Evolutionary conservation across 2,888 invertebrate genomes (phyloP).

Genomic region (Ptychoptera contaminata): DNA sequence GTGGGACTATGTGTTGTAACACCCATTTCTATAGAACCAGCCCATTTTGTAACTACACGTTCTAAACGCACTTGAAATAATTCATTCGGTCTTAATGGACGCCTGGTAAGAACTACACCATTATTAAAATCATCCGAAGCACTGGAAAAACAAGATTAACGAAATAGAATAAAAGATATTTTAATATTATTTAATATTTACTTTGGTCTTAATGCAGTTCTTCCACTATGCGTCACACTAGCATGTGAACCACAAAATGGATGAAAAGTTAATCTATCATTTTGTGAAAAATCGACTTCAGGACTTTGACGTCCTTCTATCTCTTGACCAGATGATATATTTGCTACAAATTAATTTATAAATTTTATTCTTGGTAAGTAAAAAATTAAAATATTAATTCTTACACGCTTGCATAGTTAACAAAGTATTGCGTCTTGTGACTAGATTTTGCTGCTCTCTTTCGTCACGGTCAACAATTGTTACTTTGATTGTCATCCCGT

Average conservation of each 20-base stretch:
- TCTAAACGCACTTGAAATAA: slow-evolving; percentile 85
- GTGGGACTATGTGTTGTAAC: slow-evolving; percentile 82
- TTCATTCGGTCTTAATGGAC: slow-evolving; percentile 74
- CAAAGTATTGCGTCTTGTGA: slow-evolving; percentile 48
- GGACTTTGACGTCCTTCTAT: slow-evolving; percentile 19
- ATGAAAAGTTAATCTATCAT: slow-evolving; percentile 73
- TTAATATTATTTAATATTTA: slow-evolving; percentile 29
- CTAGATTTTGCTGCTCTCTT: slow-evolving; percentile 58
- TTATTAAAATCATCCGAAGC: slow-evolving; percentile 89
- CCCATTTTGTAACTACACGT: slow-evolving; percentile 85
- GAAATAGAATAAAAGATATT: neutral
- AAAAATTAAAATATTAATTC: slow-evolving; percentile 12
- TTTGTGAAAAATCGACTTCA: slow-evolving; percentile 24
- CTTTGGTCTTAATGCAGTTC: slow-evolving; percentile 87
- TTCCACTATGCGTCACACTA: slow-evolving; percentile 76
- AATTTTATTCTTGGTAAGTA: slow-evolving; percentile 6
- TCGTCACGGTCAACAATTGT: slow-evolving; percentile 75
- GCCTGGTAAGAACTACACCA: slow-evolving; percentile 77
- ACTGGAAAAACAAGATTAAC: slow-evolving; percentile 30
- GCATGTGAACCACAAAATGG: slow-evolving; percentile 84
- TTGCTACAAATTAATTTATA: no score
- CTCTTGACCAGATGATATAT: neutral
- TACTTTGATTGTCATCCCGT: slow-evolving; percentile 86
- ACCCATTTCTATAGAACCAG: slow-evolving; percentile 86
- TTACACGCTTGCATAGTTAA: slow-evolving; percentile 16